Evolutionary conservation across 2,888 invertebrate species (phyloP), one percentile per base, ranked within the genome.

Genomic region (Dorcus hopei): DNA sequence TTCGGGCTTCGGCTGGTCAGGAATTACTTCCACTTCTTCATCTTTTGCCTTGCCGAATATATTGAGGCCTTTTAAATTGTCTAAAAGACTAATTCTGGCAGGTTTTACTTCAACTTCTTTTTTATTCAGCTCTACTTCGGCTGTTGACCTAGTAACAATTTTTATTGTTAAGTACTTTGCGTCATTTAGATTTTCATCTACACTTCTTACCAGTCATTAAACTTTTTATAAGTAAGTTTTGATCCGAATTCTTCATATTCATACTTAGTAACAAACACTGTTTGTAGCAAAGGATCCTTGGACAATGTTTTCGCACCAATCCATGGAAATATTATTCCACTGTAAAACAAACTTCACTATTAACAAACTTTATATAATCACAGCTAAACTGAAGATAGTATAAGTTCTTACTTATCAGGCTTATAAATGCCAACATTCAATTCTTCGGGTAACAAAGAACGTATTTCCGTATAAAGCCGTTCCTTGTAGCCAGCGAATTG

Each of bases 201-300:
- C 26, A 26, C 26, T 38, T 11, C 57, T 50, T 58, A 71, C 73
- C 74, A 83, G 49, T 80, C 74, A 59, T 83, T 82, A 70, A 84
- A 85, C 65, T 79, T 78, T 65, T 85, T 83, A 60, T 81, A 79
- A 66, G 85, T 85, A 48, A 83, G 75, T 42, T 74, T 74, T 40
- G 83, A 80, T 9, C 97, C 97, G 72, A 90, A 86, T 75, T 97
- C 96, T 62, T 95, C 94, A 76, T 94, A 97, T 68, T 95, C 91
- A 65, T 92, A 90, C 68, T 87, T 87, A 0, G 92, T 90, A 2
- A 95, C 87, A 61, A 90, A 80, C 67, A 85, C 82, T 0, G 84
- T 85, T 62, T 86, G 83, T 67, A 95, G 91, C 42, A 87, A 85
- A 6, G 90, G 82, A 73, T 91, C 89, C 66, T 85, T 81, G 3